Base-by-base conservation (phyloP, 2,113 vertebrate genomes). In the Promerops cafer region DNA sequence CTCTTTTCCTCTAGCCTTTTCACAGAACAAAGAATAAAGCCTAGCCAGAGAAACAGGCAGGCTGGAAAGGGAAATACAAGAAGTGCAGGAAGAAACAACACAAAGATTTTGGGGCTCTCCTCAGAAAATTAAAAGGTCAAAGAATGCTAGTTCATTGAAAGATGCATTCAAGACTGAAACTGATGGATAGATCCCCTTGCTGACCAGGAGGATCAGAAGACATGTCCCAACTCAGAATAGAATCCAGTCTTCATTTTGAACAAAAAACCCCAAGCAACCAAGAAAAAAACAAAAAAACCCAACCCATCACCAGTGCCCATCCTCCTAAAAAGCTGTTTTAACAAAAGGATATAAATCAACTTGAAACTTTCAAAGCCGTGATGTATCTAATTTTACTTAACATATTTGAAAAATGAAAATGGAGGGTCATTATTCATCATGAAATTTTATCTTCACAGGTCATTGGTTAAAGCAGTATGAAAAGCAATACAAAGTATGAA, bases 1-100 rank as follows among this genome's bases (percentile, higher is more conserved):
- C 84, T 76, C 87, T 90, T 94, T 71, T 68, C 42, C 90, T 83
- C 83, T 74, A 52, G 26, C 49, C 35, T 88, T 95, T 72, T 66
- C 65, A 40, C 16, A 47, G 81, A 89, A 28, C n/a, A 69, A 84
- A 88, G 54, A 88, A 53, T 83, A 86, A 87, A 93, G 57, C 24
- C 70, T 63, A 93, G 87, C 95, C 94, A 88, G 6, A 90, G n/a
- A 89, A 96, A 87, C 16, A 59, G 39, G 40, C 31, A 65, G 94
- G 89, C 81, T 93, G 82, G 24, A 74, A 95, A 77, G 37, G 37
- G 54, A 85, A 90, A 83, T 47, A 57, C 11, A 91, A 72, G 79
- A 84, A 56, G 30, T 60, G 27, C 24, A 84, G 65, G 47, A 87
- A 94, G 65, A 66, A 91, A 75, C 22, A 72, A 16, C 35, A 66